These are phyloP conservation scores for Tenthredo scrophulariae DNA, from an alignment of 2,888 invertebrate species.

Conservation along the genomic window DNA sequence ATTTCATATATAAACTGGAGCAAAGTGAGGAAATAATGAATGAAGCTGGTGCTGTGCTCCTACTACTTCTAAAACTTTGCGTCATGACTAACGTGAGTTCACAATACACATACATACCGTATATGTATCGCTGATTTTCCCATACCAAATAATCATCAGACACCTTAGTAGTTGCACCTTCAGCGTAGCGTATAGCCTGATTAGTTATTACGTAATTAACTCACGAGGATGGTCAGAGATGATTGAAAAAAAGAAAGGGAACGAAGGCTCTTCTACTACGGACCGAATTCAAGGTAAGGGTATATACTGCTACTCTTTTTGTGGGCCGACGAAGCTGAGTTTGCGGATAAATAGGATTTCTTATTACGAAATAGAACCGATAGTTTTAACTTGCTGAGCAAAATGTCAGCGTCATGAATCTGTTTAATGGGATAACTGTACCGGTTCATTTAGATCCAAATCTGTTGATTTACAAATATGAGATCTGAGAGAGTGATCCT, in stretches of 20 bases:
- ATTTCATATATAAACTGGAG: constrained; percentile 64
- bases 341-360: not conserved
- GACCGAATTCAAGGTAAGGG: not conserved
- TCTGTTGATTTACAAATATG: constrained; percentile 27
- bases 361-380: constrained; percentile 15
- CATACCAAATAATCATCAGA: not conserved
- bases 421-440: not conserved
- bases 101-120: not conserved
- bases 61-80: not conserved
- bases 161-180: not conserved
- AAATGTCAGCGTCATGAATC: constrained; percentile 7
- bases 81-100: not conserved
- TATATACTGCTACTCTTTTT: not conserved
- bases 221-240: constrained; percentile 5
- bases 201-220: constrained; percentile 21
- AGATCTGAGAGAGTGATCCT: not conserved
- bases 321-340: not conserved
- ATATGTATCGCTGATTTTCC: not conserved
- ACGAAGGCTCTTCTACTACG: not conserved
- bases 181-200: not conserved
- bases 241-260: not conserved
- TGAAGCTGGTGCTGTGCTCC: not conserved
- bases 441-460: constrained; percentile 22
- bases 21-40: constrained; percentile 54
- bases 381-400: not conserved